Evolutionary conservation across 2,797 vertebrate species (phyloP).

Genomic region (Clarias platycephalus): DNA sequence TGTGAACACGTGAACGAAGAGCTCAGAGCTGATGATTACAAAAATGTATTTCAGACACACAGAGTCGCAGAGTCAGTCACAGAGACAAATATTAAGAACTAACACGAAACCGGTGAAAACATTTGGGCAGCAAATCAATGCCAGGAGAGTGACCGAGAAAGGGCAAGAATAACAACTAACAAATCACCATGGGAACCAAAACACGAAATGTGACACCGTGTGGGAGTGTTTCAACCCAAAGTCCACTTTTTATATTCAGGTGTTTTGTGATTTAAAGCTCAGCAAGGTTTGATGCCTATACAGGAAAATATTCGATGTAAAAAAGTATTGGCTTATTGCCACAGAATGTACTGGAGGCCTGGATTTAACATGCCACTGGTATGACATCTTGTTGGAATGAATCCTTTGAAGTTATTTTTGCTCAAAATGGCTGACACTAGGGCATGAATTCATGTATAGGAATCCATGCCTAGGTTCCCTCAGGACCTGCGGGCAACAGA

Average conservation of each 20-base stretch:
- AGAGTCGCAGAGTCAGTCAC: no score
- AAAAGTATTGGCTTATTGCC: neutral
- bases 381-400: slow-evolving; percentile 1
- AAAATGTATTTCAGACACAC: neutral
- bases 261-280: neutral
- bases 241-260: neutral
- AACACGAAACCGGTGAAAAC: neutral
- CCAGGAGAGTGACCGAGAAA: neutral
- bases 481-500: neutral
- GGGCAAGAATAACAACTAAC: neutral
- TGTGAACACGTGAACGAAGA: neutral
- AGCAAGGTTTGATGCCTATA: neutral
- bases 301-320: neutral
- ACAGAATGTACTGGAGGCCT: neutral
- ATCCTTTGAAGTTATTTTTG: neutral
- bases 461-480: neutral
- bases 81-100: neutral
- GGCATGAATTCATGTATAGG: neutral
- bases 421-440: neutral
- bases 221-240: neutral
- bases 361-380: neutral
- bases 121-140: neutral
- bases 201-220: neutral
- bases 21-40: neutral
- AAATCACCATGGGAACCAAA: neutral